Evolutionary conservation across 2,113 vertebrate genomes (phyloP), one percentile per base, ranked within the genome.

Genomic region (Cichladusa arquata): DNA sequence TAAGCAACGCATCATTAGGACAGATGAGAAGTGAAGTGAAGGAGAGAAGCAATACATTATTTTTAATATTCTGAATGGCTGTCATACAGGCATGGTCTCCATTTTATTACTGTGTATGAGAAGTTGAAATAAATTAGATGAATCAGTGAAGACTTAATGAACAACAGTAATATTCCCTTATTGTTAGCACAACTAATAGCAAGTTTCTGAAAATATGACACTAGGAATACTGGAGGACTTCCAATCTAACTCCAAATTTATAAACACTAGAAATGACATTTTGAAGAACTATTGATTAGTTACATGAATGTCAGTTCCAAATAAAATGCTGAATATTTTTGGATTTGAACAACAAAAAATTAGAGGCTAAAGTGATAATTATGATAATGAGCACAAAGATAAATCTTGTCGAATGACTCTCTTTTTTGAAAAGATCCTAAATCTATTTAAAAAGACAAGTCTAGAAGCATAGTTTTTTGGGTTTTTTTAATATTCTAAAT

Each of bases 271-370:
- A 89, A 91, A 67, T 51, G 8, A 29, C 42, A 51, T 87, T 91
- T 66, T 91, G 51, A 94, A 89, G 47, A 91, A 58, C 64, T 91
- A 67, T 81, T 89, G 69, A 86, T 94, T 70, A 50, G 45, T 73
- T 93, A 78, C 33, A 36, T 58, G 45, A 26, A 47, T 58, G 42
- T 77, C 11, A 89, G 45, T 92, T 86, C 42, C 60, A 71, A 84
- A n/a, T 62, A 54, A 73, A 86, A 70, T 45, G 61, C 10, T 61
- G 50, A 88, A 78, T 29, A 42, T 38, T 83, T 66, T 91, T 91
- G 47, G 64, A 84, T 72, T 50, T 70, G 29, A 89, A n/a, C 24
- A 73, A 62, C 12, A 64, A 81, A 64, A 71, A 83, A 4, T 20
- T 62, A 66, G 19, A 81, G 12, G 6, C 33, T 70, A 26, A 70